Base-by-base conservation (phyloP, 1,140 invertebrate genomes). In the Piezodorus guildinii region DNA sequence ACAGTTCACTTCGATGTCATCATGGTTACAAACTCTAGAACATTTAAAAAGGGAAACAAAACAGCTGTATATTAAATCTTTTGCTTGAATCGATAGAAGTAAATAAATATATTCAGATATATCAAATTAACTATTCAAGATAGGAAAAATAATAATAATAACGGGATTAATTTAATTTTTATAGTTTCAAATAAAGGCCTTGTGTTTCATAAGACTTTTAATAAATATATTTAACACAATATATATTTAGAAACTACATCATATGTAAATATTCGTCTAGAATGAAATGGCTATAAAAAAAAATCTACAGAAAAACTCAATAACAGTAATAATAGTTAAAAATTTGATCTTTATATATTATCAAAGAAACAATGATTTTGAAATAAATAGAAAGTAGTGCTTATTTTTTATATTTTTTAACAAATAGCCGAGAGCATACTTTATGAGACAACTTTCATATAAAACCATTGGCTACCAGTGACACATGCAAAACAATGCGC, bases 11-110 rank as follows among this genome's bases (percentile, higher is more conserved):
- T 95, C 84, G 91, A 94, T 84, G 91, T 95, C 91, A 95, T 95
- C 91, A 95, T 95, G 81, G 91, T 95, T 80, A 95, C 91, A 82
- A 95, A 95, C 86, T 95, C 91, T 94, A 86, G 60, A 90, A 86
- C 73, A 78, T 56, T 56, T 39, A 39, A 39, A 39, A 39, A 39
- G 34, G 12, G 34, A 39, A 8, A 39, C 34, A 39, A 39, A 39
- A 39, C 34, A 39, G 34, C 34, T 39, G 34, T 39, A 10, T 39
- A 39, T 39, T 39, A 39, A 39, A 39, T 39, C 34, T 12, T 6
- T 39, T 39, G 34, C 34, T 10, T 39, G 4, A 79, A 75, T 79
- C 73, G 74, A 74, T 69, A 66, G 70, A 59, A 60, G 54, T 60
- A 21, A 21, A 23, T 49, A 23, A 39, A 16, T 16, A 17, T n/a